A percentile compares a stretch with the other conserved stretches of the same genome.
Conservation (phyloP, 2,113 vertebrate species). For the Callocephalon fimbriatum region DNA sequence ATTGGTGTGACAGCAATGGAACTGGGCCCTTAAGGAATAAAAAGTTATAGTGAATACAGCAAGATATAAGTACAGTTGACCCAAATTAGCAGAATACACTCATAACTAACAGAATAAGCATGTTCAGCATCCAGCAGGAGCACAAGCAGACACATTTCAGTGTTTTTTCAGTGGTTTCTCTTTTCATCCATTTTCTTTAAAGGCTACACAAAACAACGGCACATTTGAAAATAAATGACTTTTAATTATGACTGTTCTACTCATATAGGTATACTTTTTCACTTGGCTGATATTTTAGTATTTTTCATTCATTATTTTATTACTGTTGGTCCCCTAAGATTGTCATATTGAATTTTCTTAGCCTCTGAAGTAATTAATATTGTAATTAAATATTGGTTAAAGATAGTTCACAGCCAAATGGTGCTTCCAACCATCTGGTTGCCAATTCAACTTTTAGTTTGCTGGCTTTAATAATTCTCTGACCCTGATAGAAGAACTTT, state of each 20-base stretch:
- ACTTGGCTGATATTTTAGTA: constrained; percentile 18
- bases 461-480: constrained; percentile 53
- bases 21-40: not conserved
- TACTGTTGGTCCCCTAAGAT: constrained; percentile 42
- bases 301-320: constrained; percentile 56
- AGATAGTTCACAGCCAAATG: constrained; percentile 29
- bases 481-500: constrained; percentile 27
- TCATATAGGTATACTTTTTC: not conserved
- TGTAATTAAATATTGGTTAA: constrained; percentile 62
- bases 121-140: not conserved
- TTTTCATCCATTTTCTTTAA: not conserved
- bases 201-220: not conserved
- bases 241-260: constrained; percentile 29
- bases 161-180: not conserved
- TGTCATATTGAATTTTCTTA: constrained; percentile 23
- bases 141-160: not conserved
- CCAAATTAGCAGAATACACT: not conserved
- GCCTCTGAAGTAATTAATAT: constrained; percentile 64
- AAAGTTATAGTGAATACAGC: not conserved
- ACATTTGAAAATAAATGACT: not conserved
- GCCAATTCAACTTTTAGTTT: constrained; percentile 10
- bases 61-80: not conserved
- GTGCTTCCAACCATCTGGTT: not conserved
- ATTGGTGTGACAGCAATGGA: not conserved
- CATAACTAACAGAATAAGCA: not conserved